Evolutionary conservation across 2,113 vertebrate genomes (phyloP).

Genomic region (Phrynocephalus versicolor): DNA sequence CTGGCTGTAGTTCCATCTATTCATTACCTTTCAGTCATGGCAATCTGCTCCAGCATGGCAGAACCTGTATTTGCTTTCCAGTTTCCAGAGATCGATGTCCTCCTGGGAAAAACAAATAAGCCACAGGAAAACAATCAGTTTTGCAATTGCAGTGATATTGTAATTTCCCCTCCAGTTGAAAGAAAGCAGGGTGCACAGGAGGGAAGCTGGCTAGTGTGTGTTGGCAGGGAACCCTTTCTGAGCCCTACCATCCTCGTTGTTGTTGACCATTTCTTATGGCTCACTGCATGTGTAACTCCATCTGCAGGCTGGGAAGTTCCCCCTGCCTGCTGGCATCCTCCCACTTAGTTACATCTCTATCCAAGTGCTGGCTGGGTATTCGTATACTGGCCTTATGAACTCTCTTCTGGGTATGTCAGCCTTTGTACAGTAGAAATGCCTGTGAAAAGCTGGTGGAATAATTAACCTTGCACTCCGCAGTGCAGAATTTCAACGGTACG

Average conservation of each 20-base stretch:
- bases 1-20: background rate
- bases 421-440: constrained; percentile 24
- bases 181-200: constrained; percentile 31
- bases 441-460: constrained; percentile 38
- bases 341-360: constrained; percentile 51
- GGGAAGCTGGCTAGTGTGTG: constrained; percentile 37
- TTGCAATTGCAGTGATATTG: constrained; percentile 14
- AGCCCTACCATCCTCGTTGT: constrained; percentile 40
- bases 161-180: constrained; percentile 38
- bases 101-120: constrained; percentile 80
- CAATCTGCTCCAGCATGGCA: constrained; percentile 97
- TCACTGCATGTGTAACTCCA: constrained; percentile 33
- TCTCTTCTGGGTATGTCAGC: constrained; percentile 38
- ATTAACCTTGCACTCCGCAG: constrained; percentile 41
- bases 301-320: constrained; percentile 47
- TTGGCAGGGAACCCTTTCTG: constrained; percentile 44
- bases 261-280: constrained; percentile 44
- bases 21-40: constrained; percentile 95
- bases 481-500: background rate
- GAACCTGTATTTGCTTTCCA: constrained; percentile 99
- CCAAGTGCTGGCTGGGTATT: constrained; percentile 25
- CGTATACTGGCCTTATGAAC: constrained; percentile 36
- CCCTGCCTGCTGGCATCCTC: constrained; percentile 16
- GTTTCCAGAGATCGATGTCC: constrained; percentile 97
- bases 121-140: constrained; percentile 38